phyloP scores from a whole-genome alignment of 2,888 invertebrate species.

The Steinernema carpocapsae region DNA sequence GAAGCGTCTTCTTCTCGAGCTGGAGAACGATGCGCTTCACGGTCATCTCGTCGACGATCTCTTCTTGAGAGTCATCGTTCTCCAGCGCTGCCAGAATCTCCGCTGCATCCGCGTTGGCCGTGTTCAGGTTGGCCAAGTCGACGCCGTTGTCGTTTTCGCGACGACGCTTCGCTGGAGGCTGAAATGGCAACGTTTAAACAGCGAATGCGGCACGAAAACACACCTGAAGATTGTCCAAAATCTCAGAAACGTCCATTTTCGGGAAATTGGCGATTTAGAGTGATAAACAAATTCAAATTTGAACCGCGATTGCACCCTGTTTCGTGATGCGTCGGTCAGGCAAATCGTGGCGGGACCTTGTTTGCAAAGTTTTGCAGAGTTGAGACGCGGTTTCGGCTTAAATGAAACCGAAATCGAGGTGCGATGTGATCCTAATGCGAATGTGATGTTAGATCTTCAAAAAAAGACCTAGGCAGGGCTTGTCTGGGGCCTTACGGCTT shows the following conservation, averaged over 20 bases:
- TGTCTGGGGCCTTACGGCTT: too few relatives aligned
- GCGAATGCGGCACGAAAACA: background rate
- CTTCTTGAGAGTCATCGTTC: slow-evolving; percentile 48
- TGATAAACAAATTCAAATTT: background rate
- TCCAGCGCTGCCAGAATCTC: slow-evolving; percentile 62
- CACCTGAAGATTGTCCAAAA: slow-evolving; percentile 4
- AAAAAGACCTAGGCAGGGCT: too few relatives aligned
- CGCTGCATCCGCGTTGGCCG: slow-evolving; percentile 44
- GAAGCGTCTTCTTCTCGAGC: slow-evolving; percentile 84
- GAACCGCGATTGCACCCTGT: too few relatives aligned
- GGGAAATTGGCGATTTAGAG: too few relatives aligned
- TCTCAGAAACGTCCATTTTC: slow-evolving; percentile 7
- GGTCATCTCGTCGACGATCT: slow-evolving; percentile 56
- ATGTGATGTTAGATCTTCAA: too few relatives aligned
- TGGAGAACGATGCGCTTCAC: slow-evolving; percentile 55
- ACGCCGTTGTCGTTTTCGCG: slow-evolving; percentile 47
- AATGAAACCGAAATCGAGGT: too few relatives aligned
- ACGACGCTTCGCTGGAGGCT: slow-evolving; percentile 56
- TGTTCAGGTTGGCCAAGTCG: slow-evolving; percentile 31
- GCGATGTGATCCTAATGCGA: too few relatives aligned
- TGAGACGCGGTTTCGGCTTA: too few relatives aligned
- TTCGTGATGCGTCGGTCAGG: too few relatives aligned
- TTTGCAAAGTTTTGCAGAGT: too few relatives aligned
- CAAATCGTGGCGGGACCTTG: too few relatives aligned
- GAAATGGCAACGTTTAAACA: background rate